A percentile compares a stretch with the other conserved stretches of the same genome.
These are phyloP conservation scores for Catharus minimus DNA, from an alignment of 2,113 vertebrate genomes.

Conservation along the genomic window DNA sequence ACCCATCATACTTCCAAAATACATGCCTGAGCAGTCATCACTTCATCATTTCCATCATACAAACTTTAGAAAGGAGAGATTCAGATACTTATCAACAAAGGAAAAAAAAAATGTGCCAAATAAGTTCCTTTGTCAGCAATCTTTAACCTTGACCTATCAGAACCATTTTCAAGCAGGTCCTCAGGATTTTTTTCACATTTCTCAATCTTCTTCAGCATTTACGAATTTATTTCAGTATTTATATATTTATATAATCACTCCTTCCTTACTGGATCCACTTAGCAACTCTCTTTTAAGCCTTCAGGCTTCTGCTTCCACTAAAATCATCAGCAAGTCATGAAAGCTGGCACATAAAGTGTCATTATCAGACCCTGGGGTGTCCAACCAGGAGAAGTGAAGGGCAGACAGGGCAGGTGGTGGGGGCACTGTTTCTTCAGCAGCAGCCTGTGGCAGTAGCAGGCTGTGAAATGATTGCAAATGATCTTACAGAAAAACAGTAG, in stretches of 20 bases:
- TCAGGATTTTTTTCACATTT: background rate
- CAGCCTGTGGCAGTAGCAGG: background rate
- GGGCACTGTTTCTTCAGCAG: background rate
- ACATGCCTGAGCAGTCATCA: background rate
- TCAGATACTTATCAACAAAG: background rate
- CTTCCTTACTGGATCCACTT: background rate
- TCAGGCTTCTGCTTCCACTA: background rate
- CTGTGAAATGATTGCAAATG: background rate
- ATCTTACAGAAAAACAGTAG: background rate
- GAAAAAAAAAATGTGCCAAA: background rate
- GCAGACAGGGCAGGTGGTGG: background rate
- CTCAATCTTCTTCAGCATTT: background rate
- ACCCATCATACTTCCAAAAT: background rate
- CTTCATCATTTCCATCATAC: accelerated
- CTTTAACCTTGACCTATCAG: background rate
- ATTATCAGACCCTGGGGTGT: no score
- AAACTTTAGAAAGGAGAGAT: background rate
- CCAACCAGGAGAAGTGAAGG: background rate
- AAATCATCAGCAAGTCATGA: background rate
- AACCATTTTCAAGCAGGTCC: background rate
- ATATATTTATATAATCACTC: background rate
- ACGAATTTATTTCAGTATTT: background rate
- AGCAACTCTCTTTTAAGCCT: background rate
- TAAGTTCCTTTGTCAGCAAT: background rate
- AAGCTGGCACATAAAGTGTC: background rate